Percentiles rank a stretch among this genome's conserved stretches.
Conservation (phyloP, 2,113 vertebrate genomes). For the Carlito syrichta region DNA sequence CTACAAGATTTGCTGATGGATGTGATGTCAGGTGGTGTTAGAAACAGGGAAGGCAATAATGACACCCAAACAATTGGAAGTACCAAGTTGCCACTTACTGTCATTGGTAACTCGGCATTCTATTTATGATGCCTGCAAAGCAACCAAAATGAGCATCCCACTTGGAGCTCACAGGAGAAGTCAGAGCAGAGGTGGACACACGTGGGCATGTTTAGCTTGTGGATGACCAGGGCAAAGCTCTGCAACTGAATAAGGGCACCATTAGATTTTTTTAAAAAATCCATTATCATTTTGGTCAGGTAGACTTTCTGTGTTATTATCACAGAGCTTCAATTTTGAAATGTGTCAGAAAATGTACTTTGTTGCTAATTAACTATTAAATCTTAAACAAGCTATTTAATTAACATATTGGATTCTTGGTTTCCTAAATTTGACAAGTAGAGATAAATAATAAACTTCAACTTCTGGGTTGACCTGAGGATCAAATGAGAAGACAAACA, state of each 20-base stretch:
- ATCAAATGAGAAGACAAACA: not conserved
- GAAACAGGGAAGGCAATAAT: not conserved
- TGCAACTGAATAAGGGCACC: not conserved
- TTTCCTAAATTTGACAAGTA: not conserved
- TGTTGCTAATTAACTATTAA: not conserved
- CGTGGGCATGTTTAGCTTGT: not conserved
- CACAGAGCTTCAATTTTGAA: not conserved
- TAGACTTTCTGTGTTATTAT: not conserved
- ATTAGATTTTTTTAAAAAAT: not conserved
- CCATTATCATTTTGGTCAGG: not conserved
- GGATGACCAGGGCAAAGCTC: not conserved
- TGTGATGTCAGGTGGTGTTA: not conserved
- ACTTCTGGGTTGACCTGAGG: not conserved
- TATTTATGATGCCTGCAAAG: not conserved
- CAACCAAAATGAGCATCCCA: not conserved
- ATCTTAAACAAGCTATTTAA: slow-evolving; percentile 6
- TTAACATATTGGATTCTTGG: not conserved
- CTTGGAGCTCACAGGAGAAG: not conserved
- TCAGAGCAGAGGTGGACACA: not conserved
- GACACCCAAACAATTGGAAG: not conserved
- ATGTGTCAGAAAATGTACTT: not conserved
- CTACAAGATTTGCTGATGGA: too few relatives aligned
- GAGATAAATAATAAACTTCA: slow-evolving; percentile 20
- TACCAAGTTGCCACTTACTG: not conserved
- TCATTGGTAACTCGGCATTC: not conserved